Base-by-base conservation (phyloP, 2,888 invertebrate genomes). In the Napeogenes inachia region DNA sequence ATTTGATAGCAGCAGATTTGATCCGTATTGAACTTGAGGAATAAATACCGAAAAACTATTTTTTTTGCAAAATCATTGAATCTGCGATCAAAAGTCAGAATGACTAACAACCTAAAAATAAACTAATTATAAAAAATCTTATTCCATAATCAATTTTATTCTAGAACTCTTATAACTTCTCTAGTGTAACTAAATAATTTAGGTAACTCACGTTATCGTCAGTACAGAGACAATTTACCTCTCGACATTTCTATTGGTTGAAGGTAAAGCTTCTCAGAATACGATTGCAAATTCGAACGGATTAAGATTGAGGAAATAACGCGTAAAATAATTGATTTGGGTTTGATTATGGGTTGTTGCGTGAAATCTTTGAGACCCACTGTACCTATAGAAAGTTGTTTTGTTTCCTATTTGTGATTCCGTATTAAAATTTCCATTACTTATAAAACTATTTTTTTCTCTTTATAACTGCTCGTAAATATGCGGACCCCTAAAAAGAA, bases 241-340 rank as follows among this genome's bases (percentile, higher is more conserved):
- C 46, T 58, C 61, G 66, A 68, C 63, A 62, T 66, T 60, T 60
- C 60, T 54, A 69, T 72, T 70, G 71, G 70, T 62, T 57, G 61
- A 68, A 70, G 68, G 66, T 67, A 66, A 67, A 53, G 55, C 54
- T 68, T 67, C 67, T 63, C 50, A 64, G 70, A 70, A 68, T 60
- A 54, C 54, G 60, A 62, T 63, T 69, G 50, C 62, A 12, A 60
- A 56, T 54, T 56, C 42, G 50, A 62, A 47, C 47, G 56, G 58
- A 59, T 45, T 58, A 13, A 50, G 60, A 57, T 50, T n/a, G 30
- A 47, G 61, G 55, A 60, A 63, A 50, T 50, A 50, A 50, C 50
- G 30, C 50, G 21, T 50, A 10, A 42, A 42, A 12, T 50, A 50
- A 50, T 50, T 30, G 50, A 50, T 50, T 50, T 30, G 50, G 50